Base-by-base conservation (phyloP, 1,140 invertebrate genomes). In the Drosophila carrolli region DNA sequence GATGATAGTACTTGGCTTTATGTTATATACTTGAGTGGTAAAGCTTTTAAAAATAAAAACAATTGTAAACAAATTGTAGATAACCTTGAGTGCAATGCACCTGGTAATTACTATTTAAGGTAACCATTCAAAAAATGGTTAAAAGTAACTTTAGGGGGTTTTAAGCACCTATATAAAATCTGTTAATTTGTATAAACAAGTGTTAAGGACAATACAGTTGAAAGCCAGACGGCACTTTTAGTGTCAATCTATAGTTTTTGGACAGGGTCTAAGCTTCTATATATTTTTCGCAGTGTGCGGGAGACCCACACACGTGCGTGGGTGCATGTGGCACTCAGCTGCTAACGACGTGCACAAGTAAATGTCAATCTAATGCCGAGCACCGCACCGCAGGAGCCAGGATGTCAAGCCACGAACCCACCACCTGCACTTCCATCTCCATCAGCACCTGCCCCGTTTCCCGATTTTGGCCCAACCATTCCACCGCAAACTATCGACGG, bases 291-390 rank as follows among this genome's bases (percentile, higher is more conserved):
- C 55, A 44, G 56, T 73, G 56, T 61, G 55, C 8, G 8, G 13
- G 0, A 4, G 43, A 51, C 44, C 29, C 53, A 75, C 47, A 41
- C 41, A 32, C 27, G 27, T 16, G 48, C 32, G 37, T 48, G 19
- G 66, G 43, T 72, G 68, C 66, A 71, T 71, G 68, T 74, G 74
- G 68, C 70, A 75, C 82, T 76, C 75, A 68, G 47, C 72, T 83
- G 59, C 72, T 83, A 88, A 88, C 83, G 83, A 88, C 84, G 76
- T 88, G 83, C 83, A 79, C 80, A 88, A 88, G 83, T 88, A 88
- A 88, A 88, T 88, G 83, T 88, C 83, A 88, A 88, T 88, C 83
- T 88, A 88, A 88, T 88, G 83, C 83, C 57, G 44, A 77, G 70
- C 78, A 51, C 55, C 70, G 77, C 83, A 82, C 83, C 82, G 71